phyloP scores from a whole-genome alignment of 2,113 vertebrate genomes.

The Melanerpes formicivorus region DNA sequence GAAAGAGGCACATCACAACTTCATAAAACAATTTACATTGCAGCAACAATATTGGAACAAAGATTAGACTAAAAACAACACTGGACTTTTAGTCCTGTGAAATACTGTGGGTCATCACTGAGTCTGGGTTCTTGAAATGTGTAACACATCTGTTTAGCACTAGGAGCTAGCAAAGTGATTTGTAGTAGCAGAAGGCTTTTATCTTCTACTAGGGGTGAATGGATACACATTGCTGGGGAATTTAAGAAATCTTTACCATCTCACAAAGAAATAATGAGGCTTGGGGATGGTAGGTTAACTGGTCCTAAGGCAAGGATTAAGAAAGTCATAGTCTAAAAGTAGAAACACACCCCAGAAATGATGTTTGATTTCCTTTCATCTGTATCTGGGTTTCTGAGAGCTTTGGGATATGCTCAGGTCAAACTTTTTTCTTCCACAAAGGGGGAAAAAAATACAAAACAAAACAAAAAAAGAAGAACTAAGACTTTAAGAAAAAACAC shows the following conservation, averaged over 20 bases:
- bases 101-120: not conserved
- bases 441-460: not conserved
- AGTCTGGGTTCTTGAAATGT: not conserved
- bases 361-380: not conserved
- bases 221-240: conserved; percentile 7
- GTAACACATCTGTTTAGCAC: not conserved
- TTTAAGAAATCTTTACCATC: not conserved
- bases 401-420: not conserved
- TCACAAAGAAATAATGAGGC: not conserved
- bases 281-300: not conserved
- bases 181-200: conserved; percentile 5
- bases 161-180: not conserved
- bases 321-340: not conserved
- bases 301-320: not conserved
- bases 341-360: not conserved
- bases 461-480: not conserved
- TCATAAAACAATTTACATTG: not conserved
- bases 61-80: not conserved
- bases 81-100: not conserved
- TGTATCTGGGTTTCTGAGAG: not conserved
- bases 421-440: not conserved
- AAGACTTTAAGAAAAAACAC: not conserved
- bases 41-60: not conserved
- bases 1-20: not conserved
- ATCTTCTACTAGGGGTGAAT: conserved; percentile 60